phyloP scores from a whole-genome alignment of 2,797 vertebrate genomes.

The Heterohyrax brucei region DNA sequence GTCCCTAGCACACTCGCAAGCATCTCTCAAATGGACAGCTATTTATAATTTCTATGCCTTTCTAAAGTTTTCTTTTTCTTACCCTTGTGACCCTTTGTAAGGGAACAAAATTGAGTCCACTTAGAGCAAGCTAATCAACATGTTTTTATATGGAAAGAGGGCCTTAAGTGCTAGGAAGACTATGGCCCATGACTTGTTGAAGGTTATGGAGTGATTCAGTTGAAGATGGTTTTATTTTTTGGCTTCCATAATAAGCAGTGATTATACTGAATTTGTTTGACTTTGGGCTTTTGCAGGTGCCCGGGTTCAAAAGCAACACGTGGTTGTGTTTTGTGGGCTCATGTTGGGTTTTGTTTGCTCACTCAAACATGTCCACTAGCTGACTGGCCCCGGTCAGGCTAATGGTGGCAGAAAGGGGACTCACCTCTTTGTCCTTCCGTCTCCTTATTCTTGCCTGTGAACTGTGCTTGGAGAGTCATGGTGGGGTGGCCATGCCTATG shows the following conservation, averaged over 20 bases:
- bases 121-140: background rate
- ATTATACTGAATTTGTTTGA: background rate
- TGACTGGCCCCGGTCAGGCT: background rate
- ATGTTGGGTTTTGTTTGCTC: background rate
- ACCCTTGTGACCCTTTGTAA: slow-evolving; percentile 13
- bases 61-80: slow-evolving; percentile 29
- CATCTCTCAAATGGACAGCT: slow-evolving; percentile 14
- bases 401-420: background rate
- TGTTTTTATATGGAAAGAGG: background rate
- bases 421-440: background rate
- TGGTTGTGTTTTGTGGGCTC: background rate
- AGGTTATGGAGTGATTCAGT: background rate
- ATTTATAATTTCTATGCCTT: slow-evolving; percentile 33
- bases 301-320: background rate
- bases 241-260: background rate
- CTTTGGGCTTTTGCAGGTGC: background rate
- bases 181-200: background rate
- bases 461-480: background rate
- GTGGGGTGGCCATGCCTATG: background rate
- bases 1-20: background rate
- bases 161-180: background rate
- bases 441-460: background rate
- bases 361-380: background rate
- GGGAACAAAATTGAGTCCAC: slow-evolving; percentile 17
- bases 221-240: slow-evolving; percentile 18